Evolutionary conservation across 2,797 vertebrate genomes (phyloP).

Genomic region (Gymnothorax javanicus): DNA sequence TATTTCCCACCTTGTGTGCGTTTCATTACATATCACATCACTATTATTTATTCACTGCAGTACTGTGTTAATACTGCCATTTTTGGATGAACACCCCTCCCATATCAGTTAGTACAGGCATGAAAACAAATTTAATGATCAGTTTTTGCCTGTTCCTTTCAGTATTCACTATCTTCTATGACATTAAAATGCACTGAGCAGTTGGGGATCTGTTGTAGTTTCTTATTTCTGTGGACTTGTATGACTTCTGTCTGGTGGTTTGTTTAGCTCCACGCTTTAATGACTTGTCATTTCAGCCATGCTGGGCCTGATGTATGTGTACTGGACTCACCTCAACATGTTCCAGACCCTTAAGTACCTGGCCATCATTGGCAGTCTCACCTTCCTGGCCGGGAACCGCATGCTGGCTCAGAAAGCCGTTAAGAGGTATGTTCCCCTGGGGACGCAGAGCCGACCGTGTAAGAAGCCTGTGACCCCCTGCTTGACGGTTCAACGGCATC

Average conservation of each 20-base stretch:
- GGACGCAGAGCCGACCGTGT: background rate
- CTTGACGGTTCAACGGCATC: background rate
- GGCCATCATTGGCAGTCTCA: conserved; percentile 89
- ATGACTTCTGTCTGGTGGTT: background rate
- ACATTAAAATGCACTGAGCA: background rate
- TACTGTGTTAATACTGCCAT: conserved; percentile 7
- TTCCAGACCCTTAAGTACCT: conserved; percentile 98
- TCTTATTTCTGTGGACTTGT: background rate
- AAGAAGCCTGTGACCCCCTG: background rate
- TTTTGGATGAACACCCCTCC: background rate
- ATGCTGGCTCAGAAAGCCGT: conserved; percentile 98
- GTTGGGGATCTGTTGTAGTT: background rate
- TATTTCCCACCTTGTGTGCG: background rate
- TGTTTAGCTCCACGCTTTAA: conserved; percentile 4
- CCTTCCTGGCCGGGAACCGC: conserved; percentile 96
- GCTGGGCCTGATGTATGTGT: conserved; percentile 96
- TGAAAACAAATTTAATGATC: background rate
- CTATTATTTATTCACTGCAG: background rate
- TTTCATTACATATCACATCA: background rate
- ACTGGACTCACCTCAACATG: conserved; percentile 99
- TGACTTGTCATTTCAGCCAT: conserved; percentile 73
- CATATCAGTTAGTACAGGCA: background rate
- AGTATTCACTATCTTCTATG: background rate
- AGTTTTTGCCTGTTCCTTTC: background rate
- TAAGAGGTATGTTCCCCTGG: conserved; percentile 80